A percentile compares a stretch with the other conserved stretches of the same genome.
Conservation (phyloP, 92 coral and sea anemone species). For the Anthopleura xanthogrammica region DNA sequence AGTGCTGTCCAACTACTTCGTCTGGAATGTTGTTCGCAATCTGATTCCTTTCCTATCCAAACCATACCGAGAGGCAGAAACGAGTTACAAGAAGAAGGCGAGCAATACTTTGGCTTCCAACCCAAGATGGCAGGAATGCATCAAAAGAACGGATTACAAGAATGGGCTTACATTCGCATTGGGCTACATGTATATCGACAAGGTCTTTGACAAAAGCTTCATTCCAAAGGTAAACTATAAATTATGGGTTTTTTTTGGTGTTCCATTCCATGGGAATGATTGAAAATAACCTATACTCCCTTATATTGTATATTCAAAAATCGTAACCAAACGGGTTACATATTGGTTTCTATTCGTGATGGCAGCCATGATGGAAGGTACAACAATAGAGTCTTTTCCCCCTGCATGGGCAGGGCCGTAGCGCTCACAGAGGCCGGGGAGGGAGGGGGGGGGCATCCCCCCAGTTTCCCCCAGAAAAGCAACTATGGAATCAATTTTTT, state of each 20-base stretch:
- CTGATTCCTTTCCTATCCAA: constrained; percentile 71
- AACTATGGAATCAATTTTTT: no score
- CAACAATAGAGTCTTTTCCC: no score
- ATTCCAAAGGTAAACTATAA: constrained; percentile 56
- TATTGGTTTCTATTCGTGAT: no score
- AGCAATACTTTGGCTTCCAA: constrained; percentile 44
- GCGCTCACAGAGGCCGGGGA: no score
- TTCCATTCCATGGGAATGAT: no score
- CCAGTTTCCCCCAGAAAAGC: no score
- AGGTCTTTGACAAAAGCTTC: constrained; percentile 53
- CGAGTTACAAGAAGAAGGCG: constrained; percentile 38
- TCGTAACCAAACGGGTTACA: no score
- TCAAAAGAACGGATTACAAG: constrained; percentile 39
- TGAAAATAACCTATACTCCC: no score
- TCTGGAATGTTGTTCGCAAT: constrained; percentile 63
- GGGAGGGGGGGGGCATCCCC: no score
- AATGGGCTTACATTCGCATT: constrained; percentile 71
- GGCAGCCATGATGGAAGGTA: no score
- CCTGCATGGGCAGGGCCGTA: no score
- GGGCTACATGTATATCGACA: constrained; percentile 65
- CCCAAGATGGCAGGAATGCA: constrained; percentile 76
- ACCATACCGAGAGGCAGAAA: constrained; percentile 79
- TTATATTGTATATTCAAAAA: no score
- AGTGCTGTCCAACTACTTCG: constrained; percentile 77
- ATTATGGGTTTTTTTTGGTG: not conserved